Base-by-base conservation (phyloP, 1,140 invertebrate genomes). In the Hydropsyche tenuis region DNA sequence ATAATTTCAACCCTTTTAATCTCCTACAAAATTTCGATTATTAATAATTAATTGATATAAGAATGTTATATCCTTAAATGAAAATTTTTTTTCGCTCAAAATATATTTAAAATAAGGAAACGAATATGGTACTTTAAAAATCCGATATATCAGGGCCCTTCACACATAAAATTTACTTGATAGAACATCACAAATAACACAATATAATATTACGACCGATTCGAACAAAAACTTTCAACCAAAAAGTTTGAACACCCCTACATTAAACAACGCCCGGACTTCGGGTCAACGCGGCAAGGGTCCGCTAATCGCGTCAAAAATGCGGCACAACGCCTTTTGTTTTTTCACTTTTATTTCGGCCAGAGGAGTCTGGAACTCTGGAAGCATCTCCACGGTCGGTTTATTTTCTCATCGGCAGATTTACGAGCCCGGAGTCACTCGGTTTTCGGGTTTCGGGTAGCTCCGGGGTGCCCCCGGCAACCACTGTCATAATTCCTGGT, bases 331-430 rank as follows among this genome's bases (percentile, higher is more conserved):
- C 45, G 16, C 22, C 20, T 68, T 48, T 68, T 68, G 43, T 48
- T 48, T 48, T 68, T 25, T 16, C 45, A 14, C 45, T 48, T 14
- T 16, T 60, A 25, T 27, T 22, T 60, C 56, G 22, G 3, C 20
- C 23, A 25, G n/a, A 12, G 18, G 56, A 60, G 56, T 60, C 56
- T 60, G 56, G 56, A 48, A 25, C 14, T 60, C 56, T 60, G 18
- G 56, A 20, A 7, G 30, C 9, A 4, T 37, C 30, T 20, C 56
- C 45, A 7, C 43, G 22, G 43, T 43, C 43, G 45, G 65, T 68
- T 68, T 68, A 68, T 68, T 68, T 68, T 68, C 65, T 68, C 42
- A 68, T 27, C 65, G 42, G 43, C 65, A 68, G 65, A 68, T 68
- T 68, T 68, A 68, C 65, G 65, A 68, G 65, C 23, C 22, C 64